Evolutionary conservation across 2,888 invertebrate species (phyloP), one percentile per base, ranked within the genome.

Genomic region (Heliconius ethilla): DNA sequence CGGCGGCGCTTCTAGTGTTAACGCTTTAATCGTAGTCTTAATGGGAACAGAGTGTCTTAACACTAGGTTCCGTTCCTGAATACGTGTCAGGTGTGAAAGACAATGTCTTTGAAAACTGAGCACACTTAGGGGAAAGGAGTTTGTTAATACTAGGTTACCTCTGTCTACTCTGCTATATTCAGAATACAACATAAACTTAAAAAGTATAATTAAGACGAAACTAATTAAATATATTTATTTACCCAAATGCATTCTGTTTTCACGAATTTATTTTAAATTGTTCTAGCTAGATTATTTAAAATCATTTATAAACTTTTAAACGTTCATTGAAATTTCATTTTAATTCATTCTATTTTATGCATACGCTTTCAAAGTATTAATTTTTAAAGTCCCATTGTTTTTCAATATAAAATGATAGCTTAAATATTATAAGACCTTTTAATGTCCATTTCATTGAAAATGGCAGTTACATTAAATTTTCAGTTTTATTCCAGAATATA

Each of bases 321-420:
- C 6, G 6, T 55, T 72, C n/a, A 59, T 72, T n/a, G 5, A 59
- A n/a, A 37, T 9, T 15, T 4, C 9, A 33, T 59, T 33, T 72
- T 72, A 72, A 37, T 69, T 69, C 2, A 27, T 25, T 40, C 33
- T 59, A 37, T 59, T 45, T 69, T n/a, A 69, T 45, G 25, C 40
- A 59, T 55, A 33, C 15, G 59, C 59, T 72, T 72, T 59, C 33
- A 72, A 59, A 33, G 15, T 72, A 72, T 72, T 59, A 59, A 72
- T 22, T 72, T 72, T 59, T 37, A 59, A 72, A 72, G 7, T 72
- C 33, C 37, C 72, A 72, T 55, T 59, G 25, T 72, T 72, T 33
- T 70, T 33, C 37, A 69, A 45, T 72, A 59, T 29, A 55, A 70
- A 70, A n/a, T 33, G 33, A 72, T 9, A 72, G 37, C 33, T 37